Percentiles rank a stretch among this genome's conserved stretches.
Conservation (phyloP, 2,888 invertebrate species). For the Sinhomidia bicolor region DNA sequence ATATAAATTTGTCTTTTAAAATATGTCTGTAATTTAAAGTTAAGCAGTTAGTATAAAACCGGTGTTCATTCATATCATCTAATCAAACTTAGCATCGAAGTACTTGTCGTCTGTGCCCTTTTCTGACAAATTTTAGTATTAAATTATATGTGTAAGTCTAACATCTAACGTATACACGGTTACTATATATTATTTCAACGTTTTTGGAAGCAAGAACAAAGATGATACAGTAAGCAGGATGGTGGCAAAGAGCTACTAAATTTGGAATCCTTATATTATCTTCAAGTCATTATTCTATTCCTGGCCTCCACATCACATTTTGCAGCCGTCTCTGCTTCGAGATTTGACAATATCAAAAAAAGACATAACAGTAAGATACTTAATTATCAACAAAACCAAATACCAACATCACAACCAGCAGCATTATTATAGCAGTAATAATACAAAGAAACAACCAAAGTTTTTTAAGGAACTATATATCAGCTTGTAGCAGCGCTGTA, state of each 20-base stretch:
- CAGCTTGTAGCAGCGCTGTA: not conserved
- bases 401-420: not conserved
- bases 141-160: not conserved
- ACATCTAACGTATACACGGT: not conserved
- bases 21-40: too few relatives aligned
- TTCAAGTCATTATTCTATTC: not conserved
- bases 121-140: not conserved
- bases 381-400: not conserved
- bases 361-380: not conserved
- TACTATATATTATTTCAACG: not conserved
- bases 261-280: not conserved
- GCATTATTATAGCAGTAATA: too few relatives aligned
- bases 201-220: not conserved
- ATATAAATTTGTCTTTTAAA: too few relatives aligned
- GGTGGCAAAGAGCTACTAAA: not conserved
- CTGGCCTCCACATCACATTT: not conserved
- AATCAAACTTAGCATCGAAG: conserved; percentile 19
- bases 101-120: conserved; percentile 39
- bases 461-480: not conserved
- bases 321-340: not conserved
- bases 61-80: conserved; percentile 33
- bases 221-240: too few relatives aligned
- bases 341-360: not conserved
- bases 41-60: not conserved
- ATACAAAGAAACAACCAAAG: too few relatives aligned